Evolutionary conservation across 37 sponge, comb jelly and placozoan species (phyloP).

Genomic region (Diacarnus erythraeanus): DNA sequence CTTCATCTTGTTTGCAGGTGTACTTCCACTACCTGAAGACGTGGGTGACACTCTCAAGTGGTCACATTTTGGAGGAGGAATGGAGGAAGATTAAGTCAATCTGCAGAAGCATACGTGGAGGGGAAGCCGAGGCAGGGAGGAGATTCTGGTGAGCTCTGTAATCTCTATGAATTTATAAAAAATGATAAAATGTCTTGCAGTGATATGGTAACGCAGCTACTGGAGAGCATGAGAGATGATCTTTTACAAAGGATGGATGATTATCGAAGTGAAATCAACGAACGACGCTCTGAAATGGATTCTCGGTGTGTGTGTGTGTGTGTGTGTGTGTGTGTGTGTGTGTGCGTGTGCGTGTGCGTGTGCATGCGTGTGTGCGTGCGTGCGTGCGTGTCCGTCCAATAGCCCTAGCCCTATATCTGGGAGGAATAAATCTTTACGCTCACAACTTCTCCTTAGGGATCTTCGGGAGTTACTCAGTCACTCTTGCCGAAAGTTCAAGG

Average conservation of each 20-base stretch:
- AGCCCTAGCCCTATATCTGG: no score
- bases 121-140: constrained; percentile 75
- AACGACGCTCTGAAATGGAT: background rate
- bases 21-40: constrained; percentile 69
- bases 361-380: background rate
- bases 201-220: constrained; percentile 60
- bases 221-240: constrained; percentile 55
- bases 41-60: constrained; percentile 46
- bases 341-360: background rate
- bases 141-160: constrained; percentile 75
- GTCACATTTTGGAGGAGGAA: constrained; percentile 65
- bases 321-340: constrained; percentile 4
- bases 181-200: no score
- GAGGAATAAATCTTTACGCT: background rate
- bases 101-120: constrained; percentile 51
- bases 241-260: constrained; percentile 46
- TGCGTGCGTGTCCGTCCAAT: background rate
- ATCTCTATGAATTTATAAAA: no score
- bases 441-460: background rate
- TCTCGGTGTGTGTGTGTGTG: background rate
- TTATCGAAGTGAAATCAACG: constrained; percentile 29
- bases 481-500: constrained; percentile 61
- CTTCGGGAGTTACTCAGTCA: constrained; percentile 38
- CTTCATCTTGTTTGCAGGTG: constrained; percentile 29
- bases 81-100: constrained; percentile 72